These are phyloP conservation scores for Bursaphelenchus okinawaensis DNA, from an alignment of 2,888 invertebrate genomes.

Conservation along the genomic window DNA sequence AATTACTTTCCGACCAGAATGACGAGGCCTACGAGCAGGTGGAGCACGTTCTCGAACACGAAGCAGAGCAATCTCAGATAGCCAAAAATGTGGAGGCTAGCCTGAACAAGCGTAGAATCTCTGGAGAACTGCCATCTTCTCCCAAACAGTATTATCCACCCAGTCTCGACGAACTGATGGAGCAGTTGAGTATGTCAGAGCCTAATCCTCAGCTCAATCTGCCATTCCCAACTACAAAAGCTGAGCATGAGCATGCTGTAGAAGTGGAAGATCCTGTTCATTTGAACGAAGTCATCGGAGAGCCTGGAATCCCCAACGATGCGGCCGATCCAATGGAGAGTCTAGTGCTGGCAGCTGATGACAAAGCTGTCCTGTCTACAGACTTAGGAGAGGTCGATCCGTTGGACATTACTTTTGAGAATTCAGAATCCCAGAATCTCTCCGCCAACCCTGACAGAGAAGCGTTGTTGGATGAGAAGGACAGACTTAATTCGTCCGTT, in stretches of 20 bases:
- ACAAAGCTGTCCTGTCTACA: too few relatives aligned
- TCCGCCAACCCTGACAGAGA: neutral
- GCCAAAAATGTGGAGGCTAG: neutral
- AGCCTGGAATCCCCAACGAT: neutral
- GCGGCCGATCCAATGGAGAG: neutral
- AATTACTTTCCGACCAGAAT: neutral
- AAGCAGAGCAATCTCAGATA: neutral
- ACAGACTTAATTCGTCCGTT: neutral
- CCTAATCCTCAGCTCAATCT: neutral
- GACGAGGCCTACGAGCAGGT: neutral
- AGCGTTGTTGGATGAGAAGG: neutral
- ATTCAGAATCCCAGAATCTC: neutral
- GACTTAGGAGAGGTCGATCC: neutral
- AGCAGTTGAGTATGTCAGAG: neutral
- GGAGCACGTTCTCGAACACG: neutral
- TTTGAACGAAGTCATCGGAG: neutral
- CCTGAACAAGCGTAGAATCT: neutral
- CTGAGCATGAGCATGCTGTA: neutral
- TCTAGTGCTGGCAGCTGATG: neutral
- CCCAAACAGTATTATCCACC: neutral
- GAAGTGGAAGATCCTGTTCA: neutral
- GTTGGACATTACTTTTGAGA: neutral
- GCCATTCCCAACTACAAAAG: neutral
- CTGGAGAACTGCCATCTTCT: neutral
- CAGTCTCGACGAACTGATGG: slow-evolving; percentile 4